Base-by-base conservation (phyloP, 2,113 vertebrate genomes). In the Rhinopithecus roxellana region DNA sequence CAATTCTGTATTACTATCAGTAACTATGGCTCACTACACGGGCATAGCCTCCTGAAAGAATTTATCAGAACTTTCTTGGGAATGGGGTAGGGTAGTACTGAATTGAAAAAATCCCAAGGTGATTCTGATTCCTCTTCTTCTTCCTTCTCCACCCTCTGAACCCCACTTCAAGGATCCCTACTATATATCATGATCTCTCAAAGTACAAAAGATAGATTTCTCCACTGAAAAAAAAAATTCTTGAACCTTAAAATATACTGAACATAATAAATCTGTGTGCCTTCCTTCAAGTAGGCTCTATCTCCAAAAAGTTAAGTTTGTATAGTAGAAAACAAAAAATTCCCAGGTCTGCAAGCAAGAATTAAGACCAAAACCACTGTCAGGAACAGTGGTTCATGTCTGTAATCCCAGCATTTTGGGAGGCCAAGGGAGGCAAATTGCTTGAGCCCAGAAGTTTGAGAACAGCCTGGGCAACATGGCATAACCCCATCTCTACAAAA, bases 201-300 rank as follows among this genome's bases (percentile, higher is more conserved):
- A 97, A 94, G 57, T 38, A 59, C 11, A 78, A 23, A 84, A 93
- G 59, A 72, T 43, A 93, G 23, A 43, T 79, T 90, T 87, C 67
- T 89, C 40, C 38, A 72, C 38, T 80, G 55, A 22, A 45, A 81
- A 90, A 40, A 89, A 27, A 30, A 30, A 85, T 57, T 43, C 6
- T 30, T 95, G 6, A 95, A 93, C 7, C 11, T 93, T 80, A 93
- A 75, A 93, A 89, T 84, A 79, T 16, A 72, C 32, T 74, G 13
- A 57, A 90, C 80, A 25, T 64, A 85, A 86, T 38, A 67, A 55
- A 79, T 55, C 25, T 90, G 5, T 61, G 69, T 84, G 32, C 27
- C 74, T 85, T 91, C 59, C 72, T 87, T 93, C 55, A 87, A 70
- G 48, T 38, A 82, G 67, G 45, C 70, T 85, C 43, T 86, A 55